Conservation (phyloP, 2,888 invertebrate species). For the Papilio gigon region DNA sequence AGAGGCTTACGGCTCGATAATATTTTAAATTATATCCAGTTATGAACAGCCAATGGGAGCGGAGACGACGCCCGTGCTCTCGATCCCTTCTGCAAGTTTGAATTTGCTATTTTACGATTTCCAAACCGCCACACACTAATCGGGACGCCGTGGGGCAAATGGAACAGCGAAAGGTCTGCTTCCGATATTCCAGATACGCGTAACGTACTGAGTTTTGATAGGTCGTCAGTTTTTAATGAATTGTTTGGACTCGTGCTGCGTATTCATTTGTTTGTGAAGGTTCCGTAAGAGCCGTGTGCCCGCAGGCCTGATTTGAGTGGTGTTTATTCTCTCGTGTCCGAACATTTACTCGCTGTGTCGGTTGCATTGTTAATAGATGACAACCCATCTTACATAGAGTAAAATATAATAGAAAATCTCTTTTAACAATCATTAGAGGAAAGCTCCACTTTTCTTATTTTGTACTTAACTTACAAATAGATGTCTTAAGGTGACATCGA, state of each 20-base stretch:
- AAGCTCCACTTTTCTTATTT: no score
- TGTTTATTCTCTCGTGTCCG: neutral
- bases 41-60: slow-evolving; percentile 68
- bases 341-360: neutral
- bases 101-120: slow-evolving; percentile 68
- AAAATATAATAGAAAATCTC: no score
- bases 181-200: neutral
- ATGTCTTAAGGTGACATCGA: neutral
- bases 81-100: slow-evolving; percentile 63
- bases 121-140: slow-evolving; percentile 53
- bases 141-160: slow-evolving; percentile 56
- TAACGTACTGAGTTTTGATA: neutral
- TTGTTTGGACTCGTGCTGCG: neutral
- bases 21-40: slow-evolving; percentile 78
- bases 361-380: neutral
- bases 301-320: neutral
- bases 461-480: neutral
- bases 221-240: neutral
- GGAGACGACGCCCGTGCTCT: slow-evolving; percentile 48
- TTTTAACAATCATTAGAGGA: no score
- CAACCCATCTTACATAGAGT: neutral
- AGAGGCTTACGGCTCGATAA: slow-evolving; percentile 72
- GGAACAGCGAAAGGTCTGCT: slow-evolving; percentile 42
- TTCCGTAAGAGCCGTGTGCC: neutral
- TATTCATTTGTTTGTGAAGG: neutral